Conservation (phyloP, 2,888 invertebrate species). For the Dolomedes plantarius region DNA sequence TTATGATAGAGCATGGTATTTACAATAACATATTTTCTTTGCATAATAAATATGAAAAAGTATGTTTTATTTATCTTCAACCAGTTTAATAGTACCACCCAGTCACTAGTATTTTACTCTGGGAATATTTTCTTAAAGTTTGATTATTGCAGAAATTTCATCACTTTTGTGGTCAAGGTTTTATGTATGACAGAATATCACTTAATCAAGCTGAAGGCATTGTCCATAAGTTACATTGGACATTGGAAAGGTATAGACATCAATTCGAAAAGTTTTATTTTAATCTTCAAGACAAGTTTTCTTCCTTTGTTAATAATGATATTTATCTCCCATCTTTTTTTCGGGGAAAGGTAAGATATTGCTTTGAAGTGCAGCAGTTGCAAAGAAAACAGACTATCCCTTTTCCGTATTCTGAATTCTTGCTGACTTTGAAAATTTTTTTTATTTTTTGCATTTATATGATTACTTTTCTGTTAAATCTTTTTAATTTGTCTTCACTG, state of each 20-base stretch:
- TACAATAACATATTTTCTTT: too few species aligned
- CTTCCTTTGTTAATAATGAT: conserved; percentile 65
- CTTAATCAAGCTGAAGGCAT: conserved; percentile 43
- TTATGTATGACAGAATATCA: conserved; percentile 33
- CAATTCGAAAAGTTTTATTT: conserved; percentile 66
- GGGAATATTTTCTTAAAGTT: conserved; percentile 48
- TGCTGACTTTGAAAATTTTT: background rate
- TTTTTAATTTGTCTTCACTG: too few species aligned
- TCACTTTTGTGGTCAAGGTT: conserved; percentile 48
- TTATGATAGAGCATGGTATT: too few species aligned
- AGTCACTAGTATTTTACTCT: conserved; percentile 25
- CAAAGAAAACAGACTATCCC: background rate
- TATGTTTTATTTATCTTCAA: too few species aligned
- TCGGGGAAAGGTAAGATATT: conserved; percentile 60
- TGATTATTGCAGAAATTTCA: conserved; percentile 64
- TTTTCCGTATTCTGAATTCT: background rate
- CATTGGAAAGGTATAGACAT: conserved; percentile 66
- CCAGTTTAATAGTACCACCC: background rate
- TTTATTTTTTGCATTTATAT: too few species aligned
- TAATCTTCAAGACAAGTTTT: conserved; percentile 69
- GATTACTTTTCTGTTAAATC: too few species aligned
- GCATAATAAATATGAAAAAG: too few species aligned
- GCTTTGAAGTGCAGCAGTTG: background rate
- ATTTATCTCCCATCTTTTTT: conserved; percentile 50
- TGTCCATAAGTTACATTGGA: conserved; percentile 70